Percentiles rank a stretch among this genome's conserved stretches.
These are phyloP conservation scores for Channa maculata DNA, from an alignment of 2,113 vertebrate genomes.

Conservation along the genomic window DNA sequence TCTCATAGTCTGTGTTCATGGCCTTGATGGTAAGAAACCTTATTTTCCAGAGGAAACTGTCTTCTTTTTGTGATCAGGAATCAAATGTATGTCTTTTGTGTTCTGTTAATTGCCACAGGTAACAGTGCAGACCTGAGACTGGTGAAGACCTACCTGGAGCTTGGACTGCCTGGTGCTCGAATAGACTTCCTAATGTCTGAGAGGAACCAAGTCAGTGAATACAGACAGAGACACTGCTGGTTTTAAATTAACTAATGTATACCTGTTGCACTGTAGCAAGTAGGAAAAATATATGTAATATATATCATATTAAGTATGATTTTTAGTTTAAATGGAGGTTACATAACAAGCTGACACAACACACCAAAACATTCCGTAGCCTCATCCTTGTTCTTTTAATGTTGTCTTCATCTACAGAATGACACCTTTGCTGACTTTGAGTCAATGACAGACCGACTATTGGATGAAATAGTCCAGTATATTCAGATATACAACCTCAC, in stretches of 20 bases:
- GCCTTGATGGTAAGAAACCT: slow-evolving; percentile 90
- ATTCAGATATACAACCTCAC: slow-evolving; percentile 98
- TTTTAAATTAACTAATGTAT: background rate
- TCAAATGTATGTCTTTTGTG: background rate
- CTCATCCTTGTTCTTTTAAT: slow-evolving; percentile 1
- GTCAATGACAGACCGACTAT: slow-evolving; percentile 96
- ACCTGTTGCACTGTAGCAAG: too few species aligned
- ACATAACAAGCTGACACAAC: background rate
- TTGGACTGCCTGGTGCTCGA: slow-evolving; percentile 93
- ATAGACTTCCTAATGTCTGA: slow-evolving; percentile 99
- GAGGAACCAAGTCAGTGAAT: slow-evolving; percentile 91
- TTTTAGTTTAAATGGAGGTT: background rate
- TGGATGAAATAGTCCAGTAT: slow-evolving; percentile 99
- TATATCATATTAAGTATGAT: too few species aligned
- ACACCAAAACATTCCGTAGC: background rate
- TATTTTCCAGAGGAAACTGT: background rate
- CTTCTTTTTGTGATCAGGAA: background rate
- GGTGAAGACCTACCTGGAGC: slow-evolving; percentile 98
- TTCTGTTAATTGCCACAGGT: slow-evolving; percentile 79
- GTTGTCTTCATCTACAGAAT: slow-evolving; percentile 85
- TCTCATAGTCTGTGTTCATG: slow-evolving; percentile 97
- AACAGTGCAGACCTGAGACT: slow-evolving; percentile 97
- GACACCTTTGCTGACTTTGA: slow-evolving; percentile 99
- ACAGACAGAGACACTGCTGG: background rate
- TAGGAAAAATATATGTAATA: too few species aligned